Conservation (phyloP, 2,113 vertebrate species). For the Benitochromis conjunctus region DNA sequence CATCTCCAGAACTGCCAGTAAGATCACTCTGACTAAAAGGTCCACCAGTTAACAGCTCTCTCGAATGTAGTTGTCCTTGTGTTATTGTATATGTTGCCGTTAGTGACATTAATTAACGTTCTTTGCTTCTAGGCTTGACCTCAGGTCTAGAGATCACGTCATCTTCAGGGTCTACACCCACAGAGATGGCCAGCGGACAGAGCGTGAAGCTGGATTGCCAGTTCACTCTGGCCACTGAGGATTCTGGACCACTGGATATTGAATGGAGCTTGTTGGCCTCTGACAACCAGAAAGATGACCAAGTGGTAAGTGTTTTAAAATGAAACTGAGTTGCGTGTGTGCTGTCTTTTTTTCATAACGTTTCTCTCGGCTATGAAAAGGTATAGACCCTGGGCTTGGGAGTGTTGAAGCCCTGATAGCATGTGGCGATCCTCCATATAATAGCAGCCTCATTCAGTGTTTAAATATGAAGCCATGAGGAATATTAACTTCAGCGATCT, state of each 20-base stretch:
- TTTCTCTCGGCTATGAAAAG: constrained; percentile 16
- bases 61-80: not conserved
- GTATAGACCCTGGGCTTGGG: not conserved
- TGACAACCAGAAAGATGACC: constrained; percentile 75
- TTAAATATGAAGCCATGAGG: not conserved
- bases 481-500: not conserved
- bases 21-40: not conserved
- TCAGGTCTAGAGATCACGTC: constrained; percentile 64
- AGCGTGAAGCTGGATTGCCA: constrained; percentile 72
- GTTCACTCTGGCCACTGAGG: constrained; percentile 59
- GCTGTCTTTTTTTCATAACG: not conserved
- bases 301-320: constrained; percentile 67
- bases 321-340: not conserved
- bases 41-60: not conserved
- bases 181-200: constrained; percentile 74
- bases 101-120: not conserved
- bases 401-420: not conserved
- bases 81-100: not conserved
- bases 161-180: constrained; percentile 16
- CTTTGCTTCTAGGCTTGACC: constrained; percentile 44
- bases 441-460: not conserved
- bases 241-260: constrained; percentile 75
- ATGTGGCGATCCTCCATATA: not conserved
- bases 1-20: not conserved
- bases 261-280: constrained; percentile 75